Base-by-base conservation (phyloP, 2,888 invertebrate genomes). In the Scaptomyza flava region DNA sequence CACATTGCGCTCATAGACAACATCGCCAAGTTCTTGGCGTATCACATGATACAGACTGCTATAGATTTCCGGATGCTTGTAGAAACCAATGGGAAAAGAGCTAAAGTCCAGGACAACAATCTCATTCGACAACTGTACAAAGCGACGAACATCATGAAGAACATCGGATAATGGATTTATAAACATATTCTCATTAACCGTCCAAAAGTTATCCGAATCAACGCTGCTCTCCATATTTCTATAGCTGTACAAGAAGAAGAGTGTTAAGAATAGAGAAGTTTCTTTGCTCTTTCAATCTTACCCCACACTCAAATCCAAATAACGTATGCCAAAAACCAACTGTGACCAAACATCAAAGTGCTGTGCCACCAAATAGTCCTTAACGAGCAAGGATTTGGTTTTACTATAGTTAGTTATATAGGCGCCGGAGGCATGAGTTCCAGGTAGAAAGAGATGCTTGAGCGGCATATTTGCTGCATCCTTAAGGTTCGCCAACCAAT, bases 261-360 rank as follows among this genome's bases (percentile, higher is more conserved):
- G 0, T 17, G 1, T 4, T 42, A 11, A 9, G 0, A 8, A 11
- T 6, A 12, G 11, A 20, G 14, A 33, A 33, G 6, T 38, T 14
- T 7, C n/a, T 6, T 11, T 9, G 12, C 3, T 33, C 9, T 36
- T 9, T 20, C 2, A 0, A n/a, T 48, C 96, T 91, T 94, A 96
- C 68, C 96, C 96, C 72, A 97, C 94, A 79, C 96, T 94, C 58
- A 97, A 93, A 91, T 97, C 97, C 52, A 97, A 93, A 91, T 96
- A 97, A 87, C 97, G 93, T 83, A 96, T 95, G 56, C 97, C 97
- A 89, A 96, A 95, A 0, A 96, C 95, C n/a, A 97, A 93, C 88
- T 97, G 97, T 0, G 95, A 94, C 96, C 96, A 97, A 52, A 97
- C 93, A 84, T 95, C 95, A 65, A 96, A 94, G 90, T 97, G 96